Percentiles rank a stretch among this genome's conserved stretches.
Evolutionary conservation across 2,888 invertebrate species (phyloP).

Genomic region (Mongoloraphidia duomilia): DNA sequence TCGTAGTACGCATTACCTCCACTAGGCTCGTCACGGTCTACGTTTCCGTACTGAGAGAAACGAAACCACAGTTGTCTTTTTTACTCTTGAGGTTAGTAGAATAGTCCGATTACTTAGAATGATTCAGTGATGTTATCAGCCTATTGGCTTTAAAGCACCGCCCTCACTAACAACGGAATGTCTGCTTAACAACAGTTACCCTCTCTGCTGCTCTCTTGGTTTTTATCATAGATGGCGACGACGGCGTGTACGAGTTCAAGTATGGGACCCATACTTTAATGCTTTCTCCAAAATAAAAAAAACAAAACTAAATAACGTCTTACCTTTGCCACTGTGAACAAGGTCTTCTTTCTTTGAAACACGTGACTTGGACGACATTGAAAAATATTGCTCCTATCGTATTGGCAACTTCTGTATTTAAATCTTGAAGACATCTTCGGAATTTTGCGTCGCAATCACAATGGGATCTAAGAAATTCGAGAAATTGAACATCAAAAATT

Average conservation of each 20-base stretch:
- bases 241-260: conserved; percentile 4
- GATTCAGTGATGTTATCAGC: too few species aligned
- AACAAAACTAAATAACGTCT: conserved; percentile 17
- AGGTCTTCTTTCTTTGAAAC: conserved; percentile 50
- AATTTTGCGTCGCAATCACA: conserved; percentile 63
- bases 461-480: conserved; percentile 37
- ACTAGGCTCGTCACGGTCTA: too few species aligned
- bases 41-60: too few species aligned
- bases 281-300: not conserved
- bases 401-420: conserved; percentile 54
- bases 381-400: conserved; percentile 60
- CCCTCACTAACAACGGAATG: too few species aligned
- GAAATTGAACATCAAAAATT: not conserved
- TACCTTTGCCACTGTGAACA: conserved; percentile 49
- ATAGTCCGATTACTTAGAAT: too few species aligned
- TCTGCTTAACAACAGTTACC: too few species aligned
- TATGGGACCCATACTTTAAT: too few species aligned
- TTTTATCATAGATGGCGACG: conserved; percentile 8
- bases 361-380: conserved; percentile 57
- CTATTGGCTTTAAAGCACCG: too few species aligned
- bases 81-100: too few species aligned
- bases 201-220: too few species aligned
- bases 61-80: too few species aligned
- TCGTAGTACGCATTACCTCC: too few species aligned
- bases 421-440: conserved; percentile 48